These are phyloP conservation scores for Trissolcus japonicus DNA, from an alignment of 2,888 invertebrate genomes.

Conservation along the genomic window DNA sequence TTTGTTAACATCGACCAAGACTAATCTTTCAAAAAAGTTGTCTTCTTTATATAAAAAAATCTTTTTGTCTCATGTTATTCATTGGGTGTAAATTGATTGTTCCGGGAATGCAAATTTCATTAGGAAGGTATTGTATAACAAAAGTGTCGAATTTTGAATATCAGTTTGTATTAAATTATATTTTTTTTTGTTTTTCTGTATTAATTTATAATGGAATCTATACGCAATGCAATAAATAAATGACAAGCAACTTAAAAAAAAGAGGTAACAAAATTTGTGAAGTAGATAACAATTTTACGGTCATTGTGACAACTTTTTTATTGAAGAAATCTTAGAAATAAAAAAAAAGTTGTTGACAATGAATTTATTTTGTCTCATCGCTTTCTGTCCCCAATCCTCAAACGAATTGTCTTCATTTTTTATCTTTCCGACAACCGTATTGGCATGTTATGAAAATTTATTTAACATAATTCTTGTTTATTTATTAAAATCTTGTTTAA, in stretches of 20 bases:
- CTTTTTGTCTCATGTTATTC: slow-evolving; percentile 19
- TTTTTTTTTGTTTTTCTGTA: slow-evolving; percentile 37
- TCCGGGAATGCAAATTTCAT: slow-evolving; percentile 21
- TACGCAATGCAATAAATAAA: slow-evolving; percentile 48
- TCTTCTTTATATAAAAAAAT: background rate
- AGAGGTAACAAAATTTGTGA: slow-evolving; percentile 33
- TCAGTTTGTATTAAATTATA: slow-evolving; percentile 45
- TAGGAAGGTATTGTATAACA: slow-evolving; percentile 24
- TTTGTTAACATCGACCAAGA: slow-evolving; percentile 3
- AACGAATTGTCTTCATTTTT: background rate
- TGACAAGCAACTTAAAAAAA: slow-evolving; percentile 44
- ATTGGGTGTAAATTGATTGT: slow-evolving; percentile 33
- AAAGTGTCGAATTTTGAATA: slow-evolving; percentile 26
- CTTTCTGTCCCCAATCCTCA: slow-evolving; percentile 12
- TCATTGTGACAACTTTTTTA: slow-evolving; percentile 54
- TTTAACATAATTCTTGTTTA: background rate
- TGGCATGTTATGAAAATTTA: background rate
- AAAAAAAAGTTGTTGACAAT: slow-evolving; percentile 53
- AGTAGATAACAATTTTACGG: slow-evolving; percentile 40
- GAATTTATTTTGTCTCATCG: slow-evolving; percentile 33
- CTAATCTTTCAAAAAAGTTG: background rate
- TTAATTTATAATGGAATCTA: slow-evolving; percentile 43
- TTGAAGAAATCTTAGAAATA: slow-evolving; percentile 35
- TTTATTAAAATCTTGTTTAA: background rate
- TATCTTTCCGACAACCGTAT: background rate